phyloP scores from a whole-genome alignment of 2,888 invertebrate genomes.

The Temnothorax ravouxi region DNA sequence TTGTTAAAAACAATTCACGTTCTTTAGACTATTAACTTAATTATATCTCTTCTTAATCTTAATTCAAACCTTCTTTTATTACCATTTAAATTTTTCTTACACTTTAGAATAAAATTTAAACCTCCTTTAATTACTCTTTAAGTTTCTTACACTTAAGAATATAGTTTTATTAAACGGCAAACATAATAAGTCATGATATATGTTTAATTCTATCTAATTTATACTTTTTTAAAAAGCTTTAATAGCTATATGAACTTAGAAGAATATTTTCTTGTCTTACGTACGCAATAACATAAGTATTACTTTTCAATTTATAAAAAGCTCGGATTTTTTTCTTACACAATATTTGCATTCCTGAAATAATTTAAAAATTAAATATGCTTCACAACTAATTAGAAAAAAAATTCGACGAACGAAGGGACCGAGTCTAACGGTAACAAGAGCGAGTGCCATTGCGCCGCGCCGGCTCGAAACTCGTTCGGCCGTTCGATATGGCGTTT shows the following conservation, averaged over 20 bases:
- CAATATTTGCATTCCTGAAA: neutral
- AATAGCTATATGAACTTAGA: neutral
- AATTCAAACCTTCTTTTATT: neutral
- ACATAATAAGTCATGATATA: neutral
- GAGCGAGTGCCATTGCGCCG: neutral
- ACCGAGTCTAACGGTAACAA: neutral
- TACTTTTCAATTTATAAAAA: neutral
- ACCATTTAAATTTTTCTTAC: neutral
- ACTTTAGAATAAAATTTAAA: neutral
- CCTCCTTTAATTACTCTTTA: neutral
- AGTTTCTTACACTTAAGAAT: neutral
- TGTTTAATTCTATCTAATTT: neutral
- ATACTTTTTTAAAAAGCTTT: neutral
- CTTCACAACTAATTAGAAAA: neutral
- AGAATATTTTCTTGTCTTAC: neutral
- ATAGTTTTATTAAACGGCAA: neutral
- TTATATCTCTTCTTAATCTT: neutral
- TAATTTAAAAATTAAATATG: neutral
- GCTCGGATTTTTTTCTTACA: neutral
- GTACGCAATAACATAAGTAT: neutral
- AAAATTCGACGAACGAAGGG: neutral
- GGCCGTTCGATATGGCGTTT: conserved; percentile 53
- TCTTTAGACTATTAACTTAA: neutral
- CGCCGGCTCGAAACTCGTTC: neutral
- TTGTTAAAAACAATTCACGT: neutral